Conservation (phyloP, 2,113 vertebrate species). For the Myotis lucifugus region DNA sequence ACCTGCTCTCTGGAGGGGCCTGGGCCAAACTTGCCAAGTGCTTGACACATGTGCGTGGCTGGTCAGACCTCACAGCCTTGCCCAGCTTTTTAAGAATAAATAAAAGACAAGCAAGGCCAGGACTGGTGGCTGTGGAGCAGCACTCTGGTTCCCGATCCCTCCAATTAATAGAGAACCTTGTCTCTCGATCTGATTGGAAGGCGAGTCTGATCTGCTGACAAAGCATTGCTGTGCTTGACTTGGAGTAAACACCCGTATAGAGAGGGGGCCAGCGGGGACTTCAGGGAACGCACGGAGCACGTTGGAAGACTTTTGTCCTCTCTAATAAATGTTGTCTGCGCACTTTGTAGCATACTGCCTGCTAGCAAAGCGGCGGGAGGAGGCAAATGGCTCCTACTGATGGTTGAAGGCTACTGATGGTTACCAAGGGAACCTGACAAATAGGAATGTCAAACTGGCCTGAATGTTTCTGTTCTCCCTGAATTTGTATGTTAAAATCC, state of each 20-base stretch:
- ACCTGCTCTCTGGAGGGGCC: background rate
- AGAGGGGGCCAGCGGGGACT: background rate
- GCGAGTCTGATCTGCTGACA: background rate
- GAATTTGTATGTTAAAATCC: background rate
- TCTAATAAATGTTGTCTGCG: background rate
- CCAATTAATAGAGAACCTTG: background rate
- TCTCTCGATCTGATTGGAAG: background rate
- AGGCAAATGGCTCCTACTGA: background rate
- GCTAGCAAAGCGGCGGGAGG: background rate
- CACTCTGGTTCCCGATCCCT: rapidly evolving
- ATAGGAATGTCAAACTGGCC: background rate
- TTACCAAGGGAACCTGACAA: background rate
- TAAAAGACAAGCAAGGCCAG: background rate
- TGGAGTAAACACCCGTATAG: background rate
- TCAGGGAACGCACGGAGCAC: background rate
- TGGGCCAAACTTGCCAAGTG: background rate
- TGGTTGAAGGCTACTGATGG: background rate
- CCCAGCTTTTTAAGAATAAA: background rate
- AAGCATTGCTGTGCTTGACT: background rate
- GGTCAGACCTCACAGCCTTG: background rate
- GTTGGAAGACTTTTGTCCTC: background rate
- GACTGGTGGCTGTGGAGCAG: background rate
- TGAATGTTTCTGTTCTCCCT: background rate
- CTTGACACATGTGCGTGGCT: background rate
- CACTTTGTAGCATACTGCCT: background rate